Base-by-base conservation (phyloP, 92 coral and sea anemone species). In the Hydrozoanthus gracilis region DNA sequence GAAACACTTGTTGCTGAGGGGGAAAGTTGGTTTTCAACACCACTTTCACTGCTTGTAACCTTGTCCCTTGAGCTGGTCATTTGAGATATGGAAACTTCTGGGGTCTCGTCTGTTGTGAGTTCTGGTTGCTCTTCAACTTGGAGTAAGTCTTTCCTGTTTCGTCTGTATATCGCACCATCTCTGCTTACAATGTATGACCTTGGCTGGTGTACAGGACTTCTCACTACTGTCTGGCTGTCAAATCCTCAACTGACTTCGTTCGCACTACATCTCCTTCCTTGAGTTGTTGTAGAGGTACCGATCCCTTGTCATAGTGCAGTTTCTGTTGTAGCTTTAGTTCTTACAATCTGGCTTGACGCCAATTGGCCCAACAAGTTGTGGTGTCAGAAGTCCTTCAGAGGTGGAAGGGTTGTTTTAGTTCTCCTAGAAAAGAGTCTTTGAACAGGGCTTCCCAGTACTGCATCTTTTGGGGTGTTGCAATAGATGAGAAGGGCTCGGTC, bases 351-450 rank as follows among this genome's bases (percentile, higher is more conserved):
- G 44, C 39, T 11, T 17, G 16, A 4, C 0, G 7, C 17, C 8
- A 44, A 44, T 44, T 66, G 71, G 71, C 16, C 67, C 83, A 0
- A 49, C 68, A 78, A 51, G 58, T 17, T 87, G 55, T 62, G 86
- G 71, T 60, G 48, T 71, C 35, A 77, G 78, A 71, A 73, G 83
- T 55, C 76, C 70, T 82, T 72, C 87, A 73, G 77, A 48, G 13
- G 87, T 64, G 88, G 83, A 10, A 82, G 52, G 71, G 87, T 88
- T 73, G 83, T 88, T 71, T 76, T 64, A 1, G 86, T 67, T 64
- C 88, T 67, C 73, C 91, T 44, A 8, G 91, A 74, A 79, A 74
- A 61, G 6, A 83, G 44, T 48, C 58, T 82, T 62, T 84, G 70
- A 6, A 52, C 72, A 7, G 82, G 82, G 55, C 75, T 84, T 55